Evolutionary conservation across 2,797 vertebrate genomes (phyloP), one percentile per base, ranked within the genome.

Genomic region (Ibycter americanus): DNA sequence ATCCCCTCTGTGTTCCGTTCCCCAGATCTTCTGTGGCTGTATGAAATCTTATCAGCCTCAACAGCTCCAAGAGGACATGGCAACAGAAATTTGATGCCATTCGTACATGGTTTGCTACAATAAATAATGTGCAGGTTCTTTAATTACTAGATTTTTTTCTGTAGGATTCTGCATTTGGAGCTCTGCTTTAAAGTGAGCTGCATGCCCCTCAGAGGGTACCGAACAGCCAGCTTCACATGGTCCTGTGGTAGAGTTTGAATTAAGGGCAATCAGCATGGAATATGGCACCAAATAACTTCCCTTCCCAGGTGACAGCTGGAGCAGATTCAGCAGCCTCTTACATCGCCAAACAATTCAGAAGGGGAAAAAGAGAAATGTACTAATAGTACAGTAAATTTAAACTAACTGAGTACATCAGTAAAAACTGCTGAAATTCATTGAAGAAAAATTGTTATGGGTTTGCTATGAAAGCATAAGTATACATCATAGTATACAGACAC

Each of bases 1-100:
- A 80, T 59, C 83, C 80, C 83, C 77, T 94, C 83, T 65, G 29
- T 59, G 86, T 83, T 89, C 88, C 40, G n/a, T 92, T 89, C 56
- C 79, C 73, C 85, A 82, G 73, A 90, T 79, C 93, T 95, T 96
- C 86, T 96, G 93, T 68, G 66, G 92, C 80, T 66, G 46, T 74
- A 90, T 93, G 89, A 97, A 97, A 96, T 81, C 88, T 96, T 96
- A 97, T 91, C 96, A 95, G 74, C 54, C 63, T 83, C 77, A 96
- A 94, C 71, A 93, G 52, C 91, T 91, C 88, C 7, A 9, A 89
- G 80, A 89, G 65, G 61, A 94, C 73, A 89, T 20, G n/a, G 86
- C 86, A 96, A 81, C 40, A 87, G 88, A 93, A 87, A 88, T 95
- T n/a, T 65, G 81, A 96, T 95, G 80, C 71, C 62, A 49, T 66